Evolutionary conservation across 2,113 vertebrate genomes (phyloP).

Genomic region (Vireo altiloquus): DNA sequence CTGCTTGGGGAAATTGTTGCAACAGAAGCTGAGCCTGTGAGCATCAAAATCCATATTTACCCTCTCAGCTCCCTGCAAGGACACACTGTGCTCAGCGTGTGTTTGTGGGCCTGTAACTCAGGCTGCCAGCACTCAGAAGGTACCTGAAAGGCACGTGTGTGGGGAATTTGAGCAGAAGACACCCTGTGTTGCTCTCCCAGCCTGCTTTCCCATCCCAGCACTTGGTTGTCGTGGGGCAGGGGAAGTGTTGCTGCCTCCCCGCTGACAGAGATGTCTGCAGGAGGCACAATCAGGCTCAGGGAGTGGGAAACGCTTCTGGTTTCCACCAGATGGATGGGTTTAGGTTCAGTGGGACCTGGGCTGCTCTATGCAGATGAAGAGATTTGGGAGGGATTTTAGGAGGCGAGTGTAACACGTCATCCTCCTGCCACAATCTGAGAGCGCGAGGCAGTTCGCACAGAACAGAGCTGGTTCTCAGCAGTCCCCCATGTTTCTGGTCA

Average conservation of each 20-base stretch:
- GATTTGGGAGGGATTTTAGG: background rate
- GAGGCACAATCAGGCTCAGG: background rate
- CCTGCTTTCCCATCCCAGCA: background rate
- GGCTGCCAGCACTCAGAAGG: background rate
- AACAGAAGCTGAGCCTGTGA: background rate
- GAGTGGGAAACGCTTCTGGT: background rate
- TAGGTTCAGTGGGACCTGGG: background rate
- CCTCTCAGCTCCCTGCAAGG: background rate
- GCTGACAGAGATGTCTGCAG: background rate
- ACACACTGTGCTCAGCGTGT: background rate
- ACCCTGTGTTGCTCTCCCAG: background rate
- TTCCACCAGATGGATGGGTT: background rate
- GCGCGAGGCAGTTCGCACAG: background rate
- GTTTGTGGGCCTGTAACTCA: background rate
- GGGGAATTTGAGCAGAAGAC: background rate
- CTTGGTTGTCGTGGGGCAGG: background rate
- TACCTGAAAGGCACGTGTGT: accelerated
- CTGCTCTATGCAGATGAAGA: background rate
- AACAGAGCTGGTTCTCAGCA: background rate
- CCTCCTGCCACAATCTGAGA: background rate
- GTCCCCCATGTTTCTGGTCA: background rate
- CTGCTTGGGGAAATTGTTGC: background rate
- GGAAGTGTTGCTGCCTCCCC: background rate
- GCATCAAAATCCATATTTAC: background rate
- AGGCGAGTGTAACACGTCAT: background rate